phyloP scores from a whole-genome alignment of 2,113 vertebrate genomes.

The Xerus inauris region DNA sequence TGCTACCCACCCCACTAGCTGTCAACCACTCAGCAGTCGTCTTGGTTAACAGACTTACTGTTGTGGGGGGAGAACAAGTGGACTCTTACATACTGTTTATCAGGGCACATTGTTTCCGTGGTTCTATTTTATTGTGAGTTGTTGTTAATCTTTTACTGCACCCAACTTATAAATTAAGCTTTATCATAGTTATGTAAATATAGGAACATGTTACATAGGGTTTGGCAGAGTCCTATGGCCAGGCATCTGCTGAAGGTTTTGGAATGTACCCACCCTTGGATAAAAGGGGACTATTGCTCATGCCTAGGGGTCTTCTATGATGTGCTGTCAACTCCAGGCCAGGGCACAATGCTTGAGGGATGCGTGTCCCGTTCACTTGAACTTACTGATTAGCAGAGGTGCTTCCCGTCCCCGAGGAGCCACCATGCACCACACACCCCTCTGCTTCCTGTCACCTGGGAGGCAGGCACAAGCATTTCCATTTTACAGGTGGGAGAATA shows the following conservation, averaged over 20 bases:
- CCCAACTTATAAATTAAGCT: neutral
- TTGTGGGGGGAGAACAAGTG: neutral
- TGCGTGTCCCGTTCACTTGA: too few species aligned
- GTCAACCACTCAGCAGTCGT: neutral
- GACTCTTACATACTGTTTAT: too few species aligned
- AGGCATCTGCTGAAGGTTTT: neutral
- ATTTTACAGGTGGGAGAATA: neutral
- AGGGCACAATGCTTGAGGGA: accelerated
- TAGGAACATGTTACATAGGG: neutral
- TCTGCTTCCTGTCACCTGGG: accelerated
- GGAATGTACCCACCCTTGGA: neutral
- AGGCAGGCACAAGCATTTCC: neutral
- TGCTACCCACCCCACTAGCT: too few species aligned
- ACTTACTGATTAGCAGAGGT: neutral
- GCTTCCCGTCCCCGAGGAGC: accelerated
- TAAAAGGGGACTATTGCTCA: too few species aligned
- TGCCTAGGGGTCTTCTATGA: accelerated
- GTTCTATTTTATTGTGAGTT: neutral
- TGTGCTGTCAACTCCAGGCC: accelerated
- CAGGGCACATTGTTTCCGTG: neutral
- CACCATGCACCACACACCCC: accelerated
- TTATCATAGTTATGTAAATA: neutral
- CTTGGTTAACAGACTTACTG: neutral
- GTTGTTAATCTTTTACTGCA: neutral
- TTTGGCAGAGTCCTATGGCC: neutral